phyloP scores from a whole-genome alignment of 2,888 invertebrate genomes.

The Podotricha telesiphe region DNA sequence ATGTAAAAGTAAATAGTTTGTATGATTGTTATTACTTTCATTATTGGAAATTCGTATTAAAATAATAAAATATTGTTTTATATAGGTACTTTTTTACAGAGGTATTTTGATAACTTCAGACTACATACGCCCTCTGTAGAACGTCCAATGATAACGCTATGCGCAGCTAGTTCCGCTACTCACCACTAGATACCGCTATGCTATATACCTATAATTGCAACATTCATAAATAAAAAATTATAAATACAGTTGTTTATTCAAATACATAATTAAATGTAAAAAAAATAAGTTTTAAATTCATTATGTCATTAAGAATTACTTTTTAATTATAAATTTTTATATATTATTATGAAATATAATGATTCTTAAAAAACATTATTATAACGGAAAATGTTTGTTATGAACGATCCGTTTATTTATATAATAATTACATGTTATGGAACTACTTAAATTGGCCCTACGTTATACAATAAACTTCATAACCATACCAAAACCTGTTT shows the following conservation, averaged over 20 bases:
- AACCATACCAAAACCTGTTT: constrained; percentile 79
- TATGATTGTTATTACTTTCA: background rate
- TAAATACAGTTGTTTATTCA: background rate
- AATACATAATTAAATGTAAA: background rate
- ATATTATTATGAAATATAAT: background rate
- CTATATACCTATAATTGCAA: background rate
- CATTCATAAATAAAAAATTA: background rate
- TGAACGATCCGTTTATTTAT: background rate
- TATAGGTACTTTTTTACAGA: background rate
- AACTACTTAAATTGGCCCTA: background rate
- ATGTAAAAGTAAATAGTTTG: too few relatives aligned
- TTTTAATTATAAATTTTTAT: background rate
- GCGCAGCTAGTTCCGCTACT: constrained; percentile 55
- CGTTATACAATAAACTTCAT: constrained; percentile 42
- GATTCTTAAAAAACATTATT: background rate
- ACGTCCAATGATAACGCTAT: constrained; percentile 38
- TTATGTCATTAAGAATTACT: background rate
- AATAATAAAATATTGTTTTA: background rate
- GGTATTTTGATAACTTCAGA: background rate
- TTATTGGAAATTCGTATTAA: background rate
- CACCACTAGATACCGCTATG: constrained; percentile 57
- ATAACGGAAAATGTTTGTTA: background rate
- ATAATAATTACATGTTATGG: background rate
- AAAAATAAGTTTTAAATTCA: too few relatives aligned
- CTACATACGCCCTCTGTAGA: constrained; percentile 55